Percentiles rank a stretch among this genome's conserved stretches.
phyloP scores from a whole-genome alignment of 2,113 vertebrate species.

The Sterna hirundo region DNA sequence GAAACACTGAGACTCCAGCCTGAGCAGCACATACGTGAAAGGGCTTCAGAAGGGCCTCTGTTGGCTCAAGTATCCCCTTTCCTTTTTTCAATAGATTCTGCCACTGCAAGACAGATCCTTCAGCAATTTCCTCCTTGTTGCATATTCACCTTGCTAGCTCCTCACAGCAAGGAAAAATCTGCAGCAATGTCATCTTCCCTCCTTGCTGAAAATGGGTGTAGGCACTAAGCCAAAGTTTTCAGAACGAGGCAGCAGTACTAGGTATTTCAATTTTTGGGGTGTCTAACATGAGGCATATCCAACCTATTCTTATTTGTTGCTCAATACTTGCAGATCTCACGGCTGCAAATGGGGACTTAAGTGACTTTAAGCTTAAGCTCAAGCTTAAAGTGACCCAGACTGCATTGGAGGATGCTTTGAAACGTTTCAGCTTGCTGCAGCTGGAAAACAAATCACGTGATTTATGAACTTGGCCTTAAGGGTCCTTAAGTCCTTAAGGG shows the following conservation, averaged over 20 bases:
- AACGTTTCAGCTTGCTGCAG: not conserved
- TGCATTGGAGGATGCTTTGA: not conserved
- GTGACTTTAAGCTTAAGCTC: not conserved
- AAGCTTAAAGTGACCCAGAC: not conserved
- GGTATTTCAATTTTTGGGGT: not conserved
- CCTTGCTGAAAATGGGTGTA: not conserved
- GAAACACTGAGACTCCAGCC: not conserved
- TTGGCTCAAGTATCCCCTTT: not conserved
- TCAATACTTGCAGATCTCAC: not conserved
- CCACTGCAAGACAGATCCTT: not conserved
- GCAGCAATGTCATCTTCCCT: constrained; percentile 6
- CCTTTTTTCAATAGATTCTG: not conserved
- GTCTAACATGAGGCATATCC: not conserved
- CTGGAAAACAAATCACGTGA: not conserved
- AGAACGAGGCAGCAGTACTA: not conserved
- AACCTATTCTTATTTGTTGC: not conserved
- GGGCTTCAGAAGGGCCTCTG: not conserved
- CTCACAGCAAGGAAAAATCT: constrained; percentile 18
- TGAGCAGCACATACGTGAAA: not conserved
- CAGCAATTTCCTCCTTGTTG: not conserved
- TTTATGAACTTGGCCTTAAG: not conserved
- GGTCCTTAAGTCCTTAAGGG: not conserved
- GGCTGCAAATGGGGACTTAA: not conserved
- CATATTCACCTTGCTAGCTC: constrained; percentile 31
- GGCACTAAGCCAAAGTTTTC: constrained; percentile 33